phyloP scores from a whole-genome alignment of 2,113 vertebrate species.

The Catharus minimus region DNA sequence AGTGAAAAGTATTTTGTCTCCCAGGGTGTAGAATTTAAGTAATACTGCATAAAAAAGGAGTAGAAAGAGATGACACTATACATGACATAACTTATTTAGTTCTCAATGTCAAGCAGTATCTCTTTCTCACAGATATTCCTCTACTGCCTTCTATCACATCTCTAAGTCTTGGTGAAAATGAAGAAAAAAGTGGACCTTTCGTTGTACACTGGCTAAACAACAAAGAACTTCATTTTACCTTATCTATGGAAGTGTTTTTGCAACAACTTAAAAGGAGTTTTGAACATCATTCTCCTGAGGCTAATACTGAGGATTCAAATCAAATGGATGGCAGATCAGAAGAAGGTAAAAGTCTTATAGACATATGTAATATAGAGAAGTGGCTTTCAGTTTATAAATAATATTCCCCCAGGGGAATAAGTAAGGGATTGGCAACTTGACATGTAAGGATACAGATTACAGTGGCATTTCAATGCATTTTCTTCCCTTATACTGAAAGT shows the following conservation, averaged over 20 bases:
- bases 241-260: conserved; percentile 96
- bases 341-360: conserved; percentile 78
- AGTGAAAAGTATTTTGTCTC: neutral
- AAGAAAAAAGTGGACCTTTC: conserved; percentile 90
- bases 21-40: neutral
- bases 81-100: neutral
- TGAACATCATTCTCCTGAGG: conserved; percentile 82
- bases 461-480: neutral
- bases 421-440: neutral
- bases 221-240: conserved; percentile 94
- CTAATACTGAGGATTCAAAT: conserved; percentile 71
- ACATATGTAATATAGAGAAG: neutral
- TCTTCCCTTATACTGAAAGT: neutral
- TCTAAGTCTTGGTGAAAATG: conserved; percentile 83
- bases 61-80: neutral
- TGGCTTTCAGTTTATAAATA: neutral
- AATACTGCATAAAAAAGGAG: neutral
- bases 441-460: neutral
- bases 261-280: conserved; percentile 87
- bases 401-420: neutral
- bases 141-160: conserved; percentile 96
- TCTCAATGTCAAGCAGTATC: neutral
- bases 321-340: conserved; percentile 73
- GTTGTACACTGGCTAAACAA: conserved; percentile 98
- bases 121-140: conserved; percentile 86